phyloP scores from a whole-genome alignment of 1,140 invertebrate genomes.

The Pseudomyrmex concolor region DNA sequence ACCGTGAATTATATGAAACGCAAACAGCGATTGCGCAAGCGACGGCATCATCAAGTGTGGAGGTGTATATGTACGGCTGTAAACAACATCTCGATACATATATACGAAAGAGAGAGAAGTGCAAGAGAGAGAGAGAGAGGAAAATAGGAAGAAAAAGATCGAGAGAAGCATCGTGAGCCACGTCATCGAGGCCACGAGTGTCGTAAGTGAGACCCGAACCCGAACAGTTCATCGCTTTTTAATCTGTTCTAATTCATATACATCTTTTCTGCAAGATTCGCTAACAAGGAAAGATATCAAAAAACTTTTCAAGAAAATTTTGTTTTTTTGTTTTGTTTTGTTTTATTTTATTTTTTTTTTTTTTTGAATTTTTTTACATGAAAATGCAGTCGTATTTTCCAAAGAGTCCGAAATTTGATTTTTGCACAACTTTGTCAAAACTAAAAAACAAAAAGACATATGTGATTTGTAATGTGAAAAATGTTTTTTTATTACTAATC shows the following conservation, averaged over 20 bases:
- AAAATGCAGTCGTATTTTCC: background rate
- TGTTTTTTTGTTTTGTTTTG: background rate
- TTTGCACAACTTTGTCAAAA: too few relatives aligned
- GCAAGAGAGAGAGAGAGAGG: background rate
- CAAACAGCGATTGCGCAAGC: constrained; percentile 65
- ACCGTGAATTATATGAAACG: constrained; percentile 61
- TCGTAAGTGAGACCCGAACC: constrained; percentile 56
- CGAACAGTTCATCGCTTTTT: constrained; percentile 33
- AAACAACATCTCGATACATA: constrained; percentile 48
- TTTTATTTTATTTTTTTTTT: background rate
- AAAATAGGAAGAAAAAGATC: constrained; percentile 6
- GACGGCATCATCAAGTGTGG: constrained; percentile 55
- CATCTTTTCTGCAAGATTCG: constrained; percentile 14
- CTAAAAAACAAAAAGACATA: too few relatives aligned
- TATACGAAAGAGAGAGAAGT: background rate
- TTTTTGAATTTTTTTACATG: background rate
- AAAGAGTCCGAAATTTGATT: background rate
- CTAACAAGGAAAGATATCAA: constrained; percentile 41
- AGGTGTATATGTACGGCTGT: constrained; percentile 59
- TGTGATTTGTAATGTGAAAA: too few relatives aligned
- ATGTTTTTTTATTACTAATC: too few relatives aligned
- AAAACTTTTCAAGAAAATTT: background rate
- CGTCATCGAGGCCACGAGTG: constrained; percentile 62
- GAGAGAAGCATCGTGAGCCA: constrained; percentile 40
- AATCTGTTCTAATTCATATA: constrained; percentile 52